phyloP scores from a whole-genome alignment of 35 echinoderm and acorn worm species.

The Apostichopus parvimensis region DNA sequence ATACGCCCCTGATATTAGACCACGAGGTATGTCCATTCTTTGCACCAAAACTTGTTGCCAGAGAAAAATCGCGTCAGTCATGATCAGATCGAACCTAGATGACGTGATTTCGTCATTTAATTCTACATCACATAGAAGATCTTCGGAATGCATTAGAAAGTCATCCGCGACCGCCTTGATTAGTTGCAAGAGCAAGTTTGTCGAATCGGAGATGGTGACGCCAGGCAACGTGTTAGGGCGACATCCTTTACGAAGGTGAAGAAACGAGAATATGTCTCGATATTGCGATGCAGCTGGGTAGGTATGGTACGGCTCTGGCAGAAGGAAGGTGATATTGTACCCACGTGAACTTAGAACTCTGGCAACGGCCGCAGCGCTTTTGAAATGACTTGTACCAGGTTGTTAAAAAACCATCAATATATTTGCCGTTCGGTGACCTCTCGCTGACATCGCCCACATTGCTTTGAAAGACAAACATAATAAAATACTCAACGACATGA shows the following conservation, averaged over 20 bases:
- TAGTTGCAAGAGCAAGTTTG: background rate
- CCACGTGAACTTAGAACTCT: background rate
- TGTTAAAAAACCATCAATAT: constrained; percentile 28
- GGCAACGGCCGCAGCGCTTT: constrained; percentile 1
- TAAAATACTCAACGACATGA: no score
- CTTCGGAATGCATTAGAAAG: background rate
- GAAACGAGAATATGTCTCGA: background rate
- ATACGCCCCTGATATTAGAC: background rate
- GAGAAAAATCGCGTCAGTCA: constrained; percentile 20
- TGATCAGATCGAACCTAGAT: constrained; percentile 13
- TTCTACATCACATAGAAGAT: background rate
- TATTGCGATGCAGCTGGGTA: background rate
- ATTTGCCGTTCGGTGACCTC: background rate
- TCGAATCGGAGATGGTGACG: background rate
- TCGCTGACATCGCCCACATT: background rate
- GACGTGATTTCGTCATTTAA: background rate
- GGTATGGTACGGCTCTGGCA: background rate
- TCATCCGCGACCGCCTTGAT: background rate
- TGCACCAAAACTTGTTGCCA: constrained; percentile 29
- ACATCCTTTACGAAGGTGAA: background rate
- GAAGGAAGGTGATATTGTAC: constrained; percentile 36
- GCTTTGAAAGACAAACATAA: background rate
- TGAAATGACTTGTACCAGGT: background rate
- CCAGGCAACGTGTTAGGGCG: background rate
- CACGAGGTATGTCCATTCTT: constrained; percentile 4